Evolutionary conservation across 2,888 invertebrate species (phyloP).

Genomic region (Drosophila kambysellisi): DNA sequence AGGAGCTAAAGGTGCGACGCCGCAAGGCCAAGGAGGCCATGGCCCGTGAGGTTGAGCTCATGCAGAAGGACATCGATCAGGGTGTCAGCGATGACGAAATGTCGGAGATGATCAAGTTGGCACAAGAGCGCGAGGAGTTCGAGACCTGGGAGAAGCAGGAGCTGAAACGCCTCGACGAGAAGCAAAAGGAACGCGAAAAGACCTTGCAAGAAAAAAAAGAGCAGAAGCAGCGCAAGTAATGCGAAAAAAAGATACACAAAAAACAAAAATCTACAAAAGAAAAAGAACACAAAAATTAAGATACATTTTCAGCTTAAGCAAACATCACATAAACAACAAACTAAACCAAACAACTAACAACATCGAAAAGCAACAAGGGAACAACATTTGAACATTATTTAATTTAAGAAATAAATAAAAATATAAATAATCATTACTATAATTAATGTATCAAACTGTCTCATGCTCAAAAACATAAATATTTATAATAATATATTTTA

Average conservation of each 20-base stretch:
- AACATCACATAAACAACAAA: not conserved
- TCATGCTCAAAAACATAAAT: not conserved
- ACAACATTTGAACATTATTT: not conserved
- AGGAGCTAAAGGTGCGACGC: conserved; percentile 55
- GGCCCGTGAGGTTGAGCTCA: conserved; percentile 60
- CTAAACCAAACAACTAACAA: not conserved
- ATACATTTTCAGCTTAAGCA: not conserved
- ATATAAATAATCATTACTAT: not conserved
- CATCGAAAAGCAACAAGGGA: not conserved
- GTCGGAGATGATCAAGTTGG: conserved; percentile 44
- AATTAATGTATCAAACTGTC: not conserved
- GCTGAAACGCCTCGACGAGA: conserved; percentile 47
- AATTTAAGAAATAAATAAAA: not conserved
- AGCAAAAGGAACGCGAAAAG: conserved; percentile 47
- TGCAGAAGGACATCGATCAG: conserved; percentile 63
- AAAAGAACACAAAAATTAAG: conserved; percentile 1
- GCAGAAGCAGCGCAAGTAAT: conserved; percentile 49
- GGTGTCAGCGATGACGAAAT: conserved; percentile 55
- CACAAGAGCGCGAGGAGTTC: conserved; percentile 56
- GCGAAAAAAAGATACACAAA: conserved; percentile 10
- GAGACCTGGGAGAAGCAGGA: conserved; percentile 61
- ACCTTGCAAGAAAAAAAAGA: conserved; percentile 26
- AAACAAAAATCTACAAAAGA: not conserved
- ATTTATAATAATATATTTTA: not conserved
- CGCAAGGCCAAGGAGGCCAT: conserved; percentile 65